A percentile compares a stretch with the other conserved stretches of the same genome.
Conservation (phyloP, 2,797 vertebrate genomes). For the Pelobates cultripes region DNA sequence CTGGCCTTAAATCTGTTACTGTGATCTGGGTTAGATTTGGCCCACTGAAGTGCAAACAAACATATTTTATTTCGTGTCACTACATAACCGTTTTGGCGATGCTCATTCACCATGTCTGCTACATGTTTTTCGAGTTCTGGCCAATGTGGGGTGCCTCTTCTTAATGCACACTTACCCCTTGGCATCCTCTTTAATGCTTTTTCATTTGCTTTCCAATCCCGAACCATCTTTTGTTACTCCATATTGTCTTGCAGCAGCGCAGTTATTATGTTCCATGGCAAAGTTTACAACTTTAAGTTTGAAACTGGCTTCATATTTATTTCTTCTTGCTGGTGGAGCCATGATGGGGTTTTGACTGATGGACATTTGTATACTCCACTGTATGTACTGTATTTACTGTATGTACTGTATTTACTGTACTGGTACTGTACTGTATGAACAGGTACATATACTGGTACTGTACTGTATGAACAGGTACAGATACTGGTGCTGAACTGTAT, state of each 20-base stretch:
- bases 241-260: too few relatives aligned
- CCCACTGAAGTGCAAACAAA: slow-evolving; percentile 39
- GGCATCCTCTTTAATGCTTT: too few relatives aligned
- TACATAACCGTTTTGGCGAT: slow-evolving; percentile 29
- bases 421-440: background rate
- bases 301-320: slow-evolving; percentile 34
- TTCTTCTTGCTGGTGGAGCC: too few relatives aligned
- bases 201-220: too few relatives aligned
- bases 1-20: slow-evolving; percentile 29
- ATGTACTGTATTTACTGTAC: slow-evolving; percentile 23
- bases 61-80: slow-evolving; percentile 23
- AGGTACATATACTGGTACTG: background rate
- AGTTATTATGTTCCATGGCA: too few relatives aligned
- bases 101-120: slow-evolving; percentile 37
- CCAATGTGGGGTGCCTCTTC: slow-evolving; percentile 36
- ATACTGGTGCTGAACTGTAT: too few relatives aligned
- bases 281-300: too few relatives aligned
- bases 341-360: too few relatives aligned
- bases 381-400: too few relatives aligned
- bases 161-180: too few relatives aligned
- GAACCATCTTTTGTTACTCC: too few relatives aligned
- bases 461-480: background rate
- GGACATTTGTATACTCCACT: too few relatives aligned
- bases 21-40: slow-evolving; percentile 37
- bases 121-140: slow-evolving; percentile 25